Evolutionary conservation across 2,797 vertebrate genomes (phyloP).

Genomic region (Yasuhikotakia modesta): DNA sequence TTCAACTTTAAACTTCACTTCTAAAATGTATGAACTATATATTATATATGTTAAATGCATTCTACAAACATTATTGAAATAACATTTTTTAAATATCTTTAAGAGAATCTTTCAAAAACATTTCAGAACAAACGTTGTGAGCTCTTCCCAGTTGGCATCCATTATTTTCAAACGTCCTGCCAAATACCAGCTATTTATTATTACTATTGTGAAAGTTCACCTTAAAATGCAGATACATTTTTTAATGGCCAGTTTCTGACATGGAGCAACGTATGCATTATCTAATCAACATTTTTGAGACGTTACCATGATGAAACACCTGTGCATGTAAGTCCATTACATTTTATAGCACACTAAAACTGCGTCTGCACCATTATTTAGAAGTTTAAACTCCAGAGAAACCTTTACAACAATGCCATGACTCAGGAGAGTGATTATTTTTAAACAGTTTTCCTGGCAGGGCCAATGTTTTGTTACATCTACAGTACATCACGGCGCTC

Average conservation of each 20-base stretch:
- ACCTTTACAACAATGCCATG: slow-evolving; percentile 18
- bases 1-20: too few relatives aligned
- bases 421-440: slow-evolving; percentile 38
- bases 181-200: slow-evolving; percentile 15
- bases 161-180: slow-evolving; percentile 22
- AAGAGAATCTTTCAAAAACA: too few relatives aligned
- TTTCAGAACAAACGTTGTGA: too few relatives aligned
- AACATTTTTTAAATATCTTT: slow-evolving; percentile 4
- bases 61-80: too few relatives aligned
- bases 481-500: slow-evolving; percentile 25
- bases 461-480: slow-evolving; percentile 39
- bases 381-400: slow-evolving; percentile 11
- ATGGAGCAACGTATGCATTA: slow-evolving; percentile 33
- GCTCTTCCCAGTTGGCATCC: background rate
- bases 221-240: too few relatives aligned
- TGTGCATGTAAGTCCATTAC: slow-evolving; percentile 56
- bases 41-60: too few relatives aligned
- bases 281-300: slow-evolving; percentile 63
- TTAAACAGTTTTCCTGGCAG: slow-evolving; percentile 46
- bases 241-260: background rate
- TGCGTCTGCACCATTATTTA: slow-evolving; percentile 39
- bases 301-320: slow-evolving; percentile 15
- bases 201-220: slow-evolving; percentile 26
- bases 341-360: slow-evolving; percentile 58
- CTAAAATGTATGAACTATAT: too few relatives aligned